Conservation (phyloP, 2,797 vertebrate genomes). For the Poeciliopsis paucimaculata region DNA sequence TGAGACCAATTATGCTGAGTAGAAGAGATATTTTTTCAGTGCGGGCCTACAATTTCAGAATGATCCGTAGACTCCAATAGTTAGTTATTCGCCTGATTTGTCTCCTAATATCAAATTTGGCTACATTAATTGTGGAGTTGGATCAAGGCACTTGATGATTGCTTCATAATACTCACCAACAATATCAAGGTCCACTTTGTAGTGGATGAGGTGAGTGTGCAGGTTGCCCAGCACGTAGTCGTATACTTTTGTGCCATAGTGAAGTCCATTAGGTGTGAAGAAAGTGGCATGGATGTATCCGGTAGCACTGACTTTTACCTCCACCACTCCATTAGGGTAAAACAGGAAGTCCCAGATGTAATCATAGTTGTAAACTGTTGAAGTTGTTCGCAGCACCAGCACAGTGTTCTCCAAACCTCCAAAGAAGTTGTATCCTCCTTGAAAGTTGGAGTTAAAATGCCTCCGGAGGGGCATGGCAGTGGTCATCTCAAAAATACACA, state of each 20-base stretch:
- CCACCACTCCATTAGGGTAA: conserved; percentile 91
- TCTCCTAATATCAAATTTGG: neutral
- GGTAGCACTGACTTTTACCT: conserved; percentile 90
- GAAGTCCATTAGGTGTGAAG: conserved; percentile 86
- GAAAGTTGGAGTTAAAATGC: conserved; percentile 88
- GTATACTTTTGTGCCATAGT: conserved; percentile 86
- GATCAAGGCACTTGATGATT: neutral
- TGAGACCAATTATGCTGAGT: neutral
- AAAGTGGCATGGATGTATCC: conserved; percentile 92
- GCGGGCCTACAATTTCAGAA: no score
- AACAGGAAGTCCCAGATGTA: conserved; percentile 96
- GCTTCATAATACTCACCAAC: conserved; percentile 79
- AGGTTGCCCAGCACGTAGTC: conserved; percentile 89
- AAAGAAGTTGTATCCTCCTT: conserved; percentile 87
- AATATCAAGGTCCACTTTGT: conserved; percentile 93
- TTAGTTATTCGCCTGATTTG: neutral
- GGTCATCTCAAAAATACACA: conserved; percentile 95
- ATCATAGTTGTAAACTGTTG: conserved; percentile 96
- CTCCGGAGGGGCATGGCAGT: conserved; percentile 87
- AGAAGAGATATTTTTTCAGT: neutral
- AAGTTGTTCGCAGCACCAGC: conserved; percentile 89
- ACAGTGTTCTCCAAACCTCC: conserved; percentile 87
- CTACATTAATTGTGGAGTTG: neutral
- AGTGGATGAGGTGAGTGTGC: conserved; percentile 94
- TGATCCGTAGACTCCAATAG: neutral